These are phyloP conservation scores for Mythimna loreyi DNA, from an alignment of 2,888 invertebrate genomes.

Conservation along the genomic window DNA sequence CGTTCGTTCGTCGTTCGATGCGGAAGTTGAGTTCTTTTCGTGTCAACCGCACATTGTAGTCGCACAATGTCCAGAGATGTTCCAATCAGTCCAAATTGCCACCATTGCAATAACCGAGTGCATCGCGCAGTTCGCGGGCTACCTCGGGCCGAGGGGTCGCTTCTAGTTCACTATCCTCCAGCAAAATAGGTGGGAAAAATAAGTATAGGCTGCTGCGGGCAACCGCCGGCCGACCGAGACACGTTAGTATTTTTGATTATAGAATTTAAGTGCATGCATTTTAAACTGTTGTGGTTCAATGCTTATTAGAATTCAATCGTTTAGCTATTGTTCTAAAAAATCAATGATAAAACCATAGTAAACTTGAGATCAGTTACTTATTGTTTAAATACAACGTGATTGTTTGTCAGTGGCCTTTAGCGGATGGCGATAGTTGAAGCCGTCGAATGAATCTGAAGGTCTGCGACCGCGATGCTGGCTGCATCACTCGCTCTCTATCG, in stretches of 20 bases:
- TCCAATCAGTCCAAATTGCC: slow-evolving; percentile 58
- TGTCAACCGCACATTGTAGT: slow-evolving; percentile 49
- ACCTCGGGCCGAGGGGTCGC: slow-evolving; percentile 46
- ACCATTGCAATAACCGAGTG: slow-evolving; percentile 46
- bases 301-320: neutral
- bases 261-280: neutral
- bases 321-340: neutral
- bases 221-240: slow-evolving; percentile 10
- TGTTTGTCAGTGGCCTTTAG: neutral
- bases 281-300: slow-evolving; percentile 2
- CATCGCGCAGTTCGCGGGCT: slow-evolving; percentile 50
- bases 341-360: neutral
- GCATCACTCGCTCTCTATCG: neutral
- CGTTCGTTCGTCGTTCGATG: slow-evolving; percentile 6
- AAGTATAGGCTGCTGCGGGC: slow-evolving; percentile 43
- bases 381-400: neutral
- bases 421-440: neutral
- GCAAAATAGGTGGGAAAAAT: slow-evolving; percentile 42
- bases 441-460: neutral
- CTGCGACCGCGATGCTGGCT: neutral
- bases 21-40: slow-evolving; percentile 48
- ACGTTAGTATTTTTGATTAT: slow-evolving; percentile 46
- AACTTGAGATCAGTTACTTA: neutral
- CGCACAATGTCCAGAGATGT: slow-evolving; percentile 54
- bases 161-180: slow-evolving; percentile 12